Evolutionary conservation across 1,140 invertebrate species (phyloP), one percentile per base, ranked within the genome.

Genomic region (Eupristina koningsbergeri): DNA sequence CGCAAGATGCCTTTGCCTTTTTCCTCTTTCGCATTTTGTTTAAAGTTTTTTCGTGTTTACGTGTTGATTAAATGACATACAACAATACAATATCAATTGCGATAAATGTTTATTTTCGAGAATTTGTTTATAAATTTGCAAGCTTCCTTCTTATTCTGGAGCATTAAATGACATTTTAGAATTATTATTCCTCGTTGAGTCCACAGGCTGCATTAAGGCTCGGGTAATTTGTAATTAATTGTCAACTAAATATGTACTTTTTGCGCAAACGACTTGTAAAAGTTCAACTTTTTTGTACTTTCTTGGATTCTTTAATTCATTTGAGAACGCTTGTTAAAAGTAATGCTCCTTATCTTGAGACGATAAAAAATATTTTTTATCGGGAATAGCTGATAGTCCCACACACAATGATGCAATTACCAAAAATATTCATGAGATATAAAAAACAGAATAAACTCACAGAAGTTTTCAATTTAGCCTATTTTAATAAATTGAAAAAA

Each of bases 281-380:
- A 58, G 6, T 26, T 58, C 2, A 26, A 58, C 53, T 58, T 58
- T 58, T 22, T 31, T 64, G 8, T 34, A 31, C n/a, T 64, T 34
- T 31, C 17, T 64, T 34, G 29, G 11, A 34, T 64, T 64, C 13
- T 5, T 22, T 71, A 41, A 71, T 71, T 71, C n/a, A 41, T 41
- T 41, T 22, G 19, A 71, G 15, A 29, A 50, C 22, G 26, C 53
- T 3, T 3, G 26, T 58, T 50, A 11, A 75, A 75, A 75, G 73
- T 75, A 50, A 1, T 5, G 3, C 22, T 39, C 17, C 0, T 77
- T 77, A 77, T 77, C 75, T 34, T 1, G 15, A 58, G 34, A 61
- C 75, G 75, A 77, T 77, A 77, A 77, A 61, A 61, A 26, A 0
- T 9, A 61, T 61, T 58, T n/a, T 29, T 77, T 77, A 77, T 77